A percentile compares a stretch with the other conserved stretches of the same genome.
Evolutionary conservation across 2,797 vertebrate species (phyloP).

Genomic region (Hypotaenidia okinawae): DNA sequence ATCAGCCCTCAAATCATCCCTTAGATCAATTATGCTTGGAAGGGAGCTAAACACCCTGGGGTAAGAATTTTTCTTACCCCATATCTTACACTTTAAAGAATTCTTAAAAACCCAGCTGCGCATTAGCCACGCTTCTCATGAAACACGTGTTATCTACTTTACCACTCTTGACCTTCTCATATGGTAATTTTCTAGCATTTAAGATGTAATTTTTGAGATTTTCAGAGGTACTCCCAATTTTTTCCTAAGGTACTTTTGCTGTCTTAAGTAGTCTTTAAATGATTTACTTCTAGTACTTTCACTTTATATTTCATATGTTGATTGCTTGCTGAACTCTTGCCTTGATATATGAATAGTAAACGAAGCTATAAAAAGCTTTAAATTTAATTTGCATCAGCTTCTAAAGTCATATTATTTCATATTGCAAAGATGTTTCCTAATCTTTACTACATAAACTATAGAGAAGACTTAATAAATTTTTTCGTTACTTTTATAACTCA

Average conservation of each 20-base stretch:
- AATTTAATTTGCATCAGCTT: conserved; percentile 38
- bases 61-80: background rate
- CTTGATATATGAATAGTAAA: conserved; percentile 58
- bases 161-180: conserved; percentile 67
- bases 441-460: background rate
- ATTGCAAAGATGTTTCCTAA: background rate
- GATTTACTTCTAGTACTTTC: conserved; percentile 53
- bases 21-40: background rate
- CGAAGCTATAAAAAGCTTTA: conserved; percentile 56
- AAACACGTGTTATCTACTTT: conserved; percentile 60
- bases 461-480: background rate
- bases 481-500: background rate
- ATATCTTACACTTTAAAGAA: conserved; percentile 3
- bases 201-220: conserved; percentile 55
- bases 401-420: conserved; percentile 9
- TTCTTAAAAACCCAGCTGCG: conserved; percentile 60
- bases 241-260: conserved; percentile 60
- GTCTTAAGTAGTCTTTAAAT: conserved; percentile 55
- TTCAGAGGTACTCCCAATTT: conserved; percentile 46
- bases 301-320: conserved; percentile 52
- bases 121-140: conserved; percentile 22
- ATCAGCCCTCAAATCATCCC: background rate
- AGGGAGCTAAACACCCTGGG: background rate
- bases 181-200: conserved; percentile 59
- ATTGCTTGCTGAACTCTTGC: conserved; percentile 51